These are phyloP conservation scores for Pandemis heparana DNA, from an alignment of 2,888 invertebrate species.

Conservation along the genomic window DNA sequence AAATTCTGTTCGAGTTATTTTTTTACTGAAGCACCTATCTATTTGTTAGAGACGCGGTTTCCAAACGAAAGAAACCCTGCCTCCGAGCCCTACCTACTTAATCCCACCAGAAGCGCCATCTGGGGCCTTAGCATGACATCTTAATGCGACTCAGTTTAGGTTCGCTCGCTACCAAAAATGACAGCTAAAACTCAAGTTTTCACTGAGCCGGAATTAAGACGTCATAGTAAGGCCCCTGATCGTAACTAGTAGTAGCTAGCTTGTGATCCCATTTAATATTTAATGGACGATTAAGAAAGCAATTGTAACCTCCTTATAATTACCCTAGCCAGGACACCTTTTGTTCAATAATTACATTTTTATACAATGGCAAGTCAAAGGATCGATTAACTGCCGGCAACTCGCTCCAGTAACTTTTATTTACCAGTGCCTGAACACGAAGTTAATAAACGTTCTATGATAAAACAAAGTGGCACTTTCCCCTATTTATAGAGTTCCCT, in stretches of 20 bases:
- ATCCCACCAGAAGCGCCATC: neutral
- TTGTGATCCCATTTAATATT: constrained; percentile 1
- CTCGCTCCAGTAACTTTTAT: constrained; percentile 10
- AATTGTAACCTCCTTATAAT: constrained; percentile 2
- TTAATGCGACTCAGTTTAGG: too few species aligned
- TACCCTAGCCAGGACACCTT: neutral
- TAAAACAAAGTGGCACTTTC: constrained; percentile 8
- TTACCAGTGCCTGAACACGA: constrained; percentile 1
- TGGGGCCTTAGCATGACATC: too few species aligned
- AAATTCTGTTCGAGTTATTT: too few species aligned
- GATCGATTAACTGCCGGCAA: constrained; percentile 7
- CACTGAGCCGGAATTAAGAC: too few species aligned
- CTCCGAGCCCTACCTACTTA: neutral
- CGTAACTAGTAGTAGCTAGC: neutral
- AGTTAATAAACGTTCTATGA: constrained; percentile 13
- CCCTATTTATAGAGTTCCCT: constrained; percentile 1
- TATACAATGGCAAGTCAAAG: constrained; percentile 1
- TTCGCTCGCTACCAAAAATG: too few species aligned
- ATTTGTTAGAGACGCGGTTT: too few species aligned
- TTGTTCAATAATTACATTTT: constrained; percentile 6
- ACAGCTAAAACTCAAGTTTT: too few species aligned
- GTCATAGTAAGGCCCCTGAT: too few species aligned
- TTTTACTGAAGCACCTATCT: too few species aligned
- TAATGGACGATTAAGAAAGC: constrained; percentile 5
- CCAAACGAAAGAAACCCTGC: too few species aligned